These are phyloP conservation scores for Chelidonichthys spinosus DNA, from an alignment of 2,797 vertebrate genomes.

Conservation along the genomic window DNA sequence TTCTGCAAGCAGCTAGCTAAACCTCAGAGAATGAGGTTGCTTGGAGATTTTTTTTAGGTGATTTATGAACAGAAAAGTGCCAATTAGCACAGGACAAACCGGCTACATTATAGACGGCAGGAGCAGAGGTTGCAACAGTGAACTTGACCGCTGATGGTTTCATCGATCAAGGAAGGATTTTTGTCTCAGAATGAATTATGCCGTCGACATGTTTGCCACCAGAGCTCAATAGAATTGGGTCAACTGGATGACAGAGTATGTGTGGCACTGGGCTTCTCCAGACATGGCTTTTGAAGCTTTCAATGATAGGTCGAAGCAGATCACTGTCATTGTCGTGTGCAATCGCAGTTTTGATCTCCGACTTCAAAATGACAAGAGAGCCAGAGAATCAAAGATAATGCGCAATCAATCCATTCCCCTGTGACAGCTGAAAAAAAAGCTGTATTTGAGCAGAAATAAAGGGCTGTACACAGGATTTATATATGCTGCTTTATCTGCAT, in stretches of 20 bases:
- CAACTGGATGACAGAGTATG: slow-evolving; percentile 68
- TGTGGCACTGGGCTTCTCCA: slow-evolving; percentile 59
- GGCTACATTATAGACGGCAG: slow-evolving; percentile 74
- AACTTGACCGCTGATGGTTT: slow-evolving; percentile 81
- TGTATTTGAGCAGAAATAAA: slow-evolving; percentile 65
- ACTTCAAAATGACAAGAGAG: slow-evolving; percentile 66
- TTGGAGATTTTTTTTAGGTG: slow-evolving; percentile 66
- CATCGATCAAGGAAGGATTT: slow-evolving; percentile 83
- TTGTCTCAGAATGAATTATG: slow-evolving; percentile 78
- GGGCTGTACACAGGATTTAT: slow-evolving; percentile 56
- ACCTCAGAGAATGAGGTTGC: slow-evolving; percentile 60
- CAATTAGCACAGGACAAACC: slow-evolving; percentile 84
- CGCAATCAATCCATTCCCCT: slow-evolving; percentile 51
- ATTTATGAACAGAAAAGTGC: slow-evolving; percentile 82
- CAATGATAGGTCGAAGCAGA: slow-evolving; percentile 61
- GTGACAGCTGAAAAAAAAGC: slow-evolving; percentile 58
- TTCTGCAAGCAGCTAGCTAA: slow-evolving; percentile 63
- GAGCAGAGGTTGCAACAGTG: slow-evolving; percentile 72
- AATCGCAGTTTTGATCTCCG: slow-evolving; percentile 61
- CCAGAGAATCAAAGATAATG: slow-evolving; percentile 65
- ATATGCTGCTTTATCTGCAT: slow-evolving; percentile 59
- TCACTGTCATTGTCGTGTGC: slow-evolving; percentile 61
- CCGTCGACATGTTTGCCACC: slow-evolving; percentile 73
- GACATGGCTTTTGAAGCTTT: slow-evolving; percentile 56
- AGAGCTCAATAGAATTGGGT: slow-evolving; percentile 78